These are phyloP conservation scores for Amiota mariae DNA, from an alignment of 2,888 invertebrate genomes.

Conservation along the genomic window DNA sequence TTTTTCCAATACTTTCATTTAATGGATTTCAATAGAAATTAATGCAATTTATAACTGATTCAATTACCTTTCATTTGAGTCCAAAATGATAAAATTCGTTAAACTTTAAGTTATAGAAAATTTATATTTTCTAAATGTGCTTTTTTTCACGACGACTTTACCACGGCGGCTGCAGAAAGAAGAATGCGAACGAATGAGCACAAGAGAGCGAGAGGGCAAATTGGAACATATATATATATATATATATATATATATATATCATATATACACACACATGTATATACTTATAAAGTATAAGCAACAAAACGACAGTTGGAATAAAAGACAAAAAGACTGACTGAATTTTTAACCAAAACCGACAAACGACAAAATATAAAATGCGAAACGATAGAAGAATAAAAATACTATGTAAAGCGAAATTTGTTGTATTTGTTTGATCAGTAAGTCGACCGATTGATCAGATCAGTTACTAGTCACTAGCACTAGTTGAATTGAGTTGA, in stretches of 20 bases:
- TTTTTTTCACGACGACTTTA: conserved; percentile 42
- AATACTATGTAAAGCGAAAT: too few species aligned
- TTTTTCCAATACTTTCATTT: conserved; percentile 58
- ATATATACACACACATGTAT: too few species aligned
- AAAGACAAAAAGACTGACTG: not conserved
- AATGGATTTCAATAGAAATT: conserved; percentile 46
- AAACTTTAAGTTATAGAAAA: conserved; percentile 34
- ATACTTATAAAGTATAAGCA: too few species aligned
- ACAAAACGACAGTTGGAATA: too few species aligned
- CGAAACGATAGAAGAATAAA: too few species aligned
- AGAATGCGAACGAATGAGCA: conserved; percentile 51
- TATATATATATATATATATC: too few species aligned
- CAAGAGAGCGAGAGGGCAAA: conserved; percentile 53
- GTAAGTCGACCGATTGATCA: too few species aligned
- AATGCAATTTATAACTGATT: conserved; percentile 46
- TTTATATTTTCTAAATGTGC: conserved; percentile 53
- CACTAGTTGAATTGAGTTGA: too few species aligned
- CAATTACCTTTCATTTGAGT: conserved; percentile 50
- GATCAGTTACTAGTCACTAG: too few species aligned
- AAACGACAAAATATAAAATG: too few species aligned
- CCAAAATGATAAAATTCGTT: conserved; percentile 40
- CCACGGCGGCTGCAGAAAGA: conserved; percentile 63
- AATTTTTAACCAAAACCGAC: not conserved
- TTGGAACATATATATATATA: conserved; percentile 41
- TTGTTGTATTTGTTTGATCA: too few species aligned